Base-by-base conservation (phyloP, 64 coral and sea anemone genomes). In the Actinia tenebrosa region DNA sequence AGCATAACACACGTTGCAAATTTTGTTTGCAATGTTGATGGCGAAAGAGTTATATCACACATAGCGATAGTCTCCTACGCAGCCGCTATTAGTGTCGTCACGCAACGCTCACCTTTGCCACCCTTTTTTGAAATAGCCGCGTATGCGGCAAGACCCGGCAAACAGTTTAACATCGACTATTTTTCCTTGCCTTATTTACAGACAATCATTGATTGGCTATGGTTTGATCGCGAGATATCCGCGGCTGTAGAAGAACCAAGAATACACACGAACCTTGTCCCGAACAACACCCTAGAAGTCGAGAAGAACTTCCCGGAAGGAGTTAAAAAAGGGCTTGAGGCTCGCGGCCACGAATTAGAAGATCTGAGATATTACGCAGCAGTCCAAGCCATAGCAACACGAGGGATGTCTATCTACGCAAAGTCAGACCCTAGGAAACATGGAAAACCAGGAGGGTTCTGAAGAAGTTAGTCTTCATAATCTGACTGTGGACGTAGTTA, bases 161-260 rank as follows among this genome's bases (percentile, higher is more conserved):
- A 50, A 50, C 7, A 50, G 7, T 50, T 50, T 50, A 50, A 16
- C 56, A 58, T 58, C 56, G 56, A 10, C 15, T 58, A 13, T 11
- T 58, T 58, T 58, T 16, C 15, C 5, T 2, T 58, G 2, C 56
- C 15, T 16, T 58, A 11, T 58, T 58, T 14, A 58, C 56, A 86
- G 85, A 58, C 61, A 22, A 64, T 86, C 43, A 86, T 86, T 18
- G 61, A 86, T 61, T 61, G 25, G 43, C 60, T 86, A 15, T 86
- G 85, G 85, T 86, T 86, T 71, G 85, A 61, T 16, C 55, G 60
- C n/a, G 45, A 71, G 14, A 25, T 86, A 45, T 66, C 58, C 7
- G 4, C 14, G 7, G 58, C 85, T 20, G 45, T 86, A 27, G 61
- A 86, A 13, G 55, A 64, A 4, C 55, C 44, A 4, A 54, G 85